These are phyloP conservation scores for Diplosoma virens DNA, from an alignment of 23 tunicate species.

Conservation along the genomic window DNA sequence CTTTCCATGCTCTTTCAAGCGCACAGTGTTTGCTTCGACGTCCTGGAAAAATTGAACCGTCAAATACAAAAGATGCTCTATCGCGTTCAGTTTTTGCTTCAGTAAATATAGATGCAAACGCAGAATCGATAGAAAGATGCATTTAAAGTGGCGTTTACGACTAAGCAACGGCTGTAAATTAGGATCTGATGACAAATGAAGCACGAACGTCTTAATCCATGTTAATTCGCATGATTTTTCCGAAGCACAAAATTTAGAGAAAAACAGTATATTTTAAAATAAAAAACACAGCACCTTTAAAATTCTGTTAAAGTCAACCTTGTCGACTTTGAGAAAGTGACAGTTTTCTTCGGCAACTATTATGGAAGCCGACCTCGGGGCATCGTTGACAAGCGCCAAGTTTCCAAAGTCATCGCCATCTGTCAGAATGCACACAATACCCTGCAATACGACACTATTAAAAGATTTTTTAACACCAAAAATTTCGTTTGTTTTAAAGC, in stretches of 20 bases:
- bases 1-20: constrained; percentile 77
- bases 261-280: neutral
- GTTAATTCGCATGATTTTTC: too few relatives aligned
- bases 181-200: too few relatives aligned
- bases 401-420: constrained; percentile 95
- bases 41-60: too few relatives aligned
- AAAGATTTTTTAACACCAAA: neutral
- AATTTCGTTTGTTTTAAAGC: too few relatives aligned
- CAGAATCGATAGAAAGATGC: too few relatives aligned
- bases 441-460: constrained; percentile 47
- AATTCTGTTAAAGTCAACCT: constrained; percentile 70
- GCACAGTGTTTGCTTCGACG: constrained; percentile 89
- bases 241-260: too few relatives aligned
- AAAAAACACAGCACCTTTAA: constrained; percentile 40
- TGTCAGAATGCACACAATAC: constrained; percentile 69
- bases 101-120: too few relatives aligned
- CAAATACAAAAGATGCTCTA: too few relatives aligned
- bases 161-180: too few relatives aligned
- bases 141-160: too few relatives aligned
- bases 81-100: too few relatives aligned
- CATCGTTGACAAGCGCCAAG: constrained; percentile 81
- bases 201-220: too few relatives aligned
- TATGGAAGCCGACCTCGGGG: constrained; percentile 84
- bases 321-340: constrained; percentile 77
- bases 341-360: constrained; percentile 58